Percentiles rank a stretch among this genome's conserved stretches.
phyloP scores from a whole-genome alignment of 2,888 invertebrate genomes.

The Scelioninae gen. 1 region DNA sequence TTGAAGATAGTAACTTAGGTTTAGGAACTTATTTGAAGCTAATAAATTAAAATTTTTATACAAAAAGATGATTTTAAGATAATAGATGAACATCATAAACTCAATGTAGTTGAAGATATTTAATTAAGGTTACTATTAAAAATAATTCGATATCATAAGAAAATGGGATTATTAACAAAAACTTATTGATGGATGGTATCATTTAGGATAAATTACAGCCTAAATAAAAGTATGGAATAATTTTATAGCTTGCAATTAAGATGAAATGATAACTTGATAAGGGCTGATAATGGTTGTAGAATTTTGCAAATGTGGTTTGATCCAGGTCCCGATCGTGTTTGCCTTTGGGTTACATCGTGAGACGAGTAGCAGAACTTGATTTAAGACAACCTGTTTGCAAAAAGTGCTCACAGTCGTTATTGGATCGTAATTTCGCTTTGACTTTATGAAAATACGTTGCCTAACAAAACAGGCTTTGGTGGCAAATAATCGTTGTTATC shows the following conservation, averaged over 20 bases:
- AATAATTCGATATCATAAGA: constrained; percentile 4
- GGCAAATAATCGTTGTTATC: constrained; percentile 37
- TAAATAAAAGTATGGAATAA: constrained; percentile 14
- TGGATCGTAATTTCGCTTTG: constrained; percentile 36
- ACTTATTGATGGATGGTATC: constrained; percentile 17
- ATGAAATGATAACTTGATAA: constrained; percentile 45
- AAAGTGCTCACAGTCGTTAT: constrained; percentile 6
- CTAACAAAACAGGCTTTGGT: not conserved
- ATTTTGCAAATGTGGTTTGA: constrained; percentile 43
- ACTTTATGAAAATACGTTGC: constrained; percentile 11
- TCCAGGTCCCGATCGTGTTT: constrained; percentile 23
- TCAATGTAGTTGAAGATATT: too few relatives aligned
- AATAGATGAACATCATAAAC: too few relatives aligned
- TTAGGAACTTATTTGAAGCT: too few relatives aligned
- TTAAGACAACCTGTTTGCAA: constrained; percentile 46
- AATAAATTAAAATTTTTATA: too few relatives aligned
- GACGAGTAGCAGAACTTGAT: constrained; percentile 43
- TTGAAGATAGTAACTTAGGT: too few relatives aligned
- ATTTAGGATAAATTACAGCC: constrained; percentile 14
- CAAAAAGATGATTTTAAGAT: too few relatives aligned
- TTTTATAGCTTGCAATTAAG: constrained; percentile 45
- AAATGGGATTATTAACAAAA: constrained; percentile 14
- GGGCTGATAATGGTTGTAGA: constrained; percentile 41
- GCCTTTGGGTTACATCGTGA: constrained; percentile 37
- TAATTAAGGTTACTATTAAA: not conserved